These are phyloP conservation scores for Agrotis clavis DNA, from an alignment of 2,888 invertebrate genomes.

Conservation along the genomic window DNA sequence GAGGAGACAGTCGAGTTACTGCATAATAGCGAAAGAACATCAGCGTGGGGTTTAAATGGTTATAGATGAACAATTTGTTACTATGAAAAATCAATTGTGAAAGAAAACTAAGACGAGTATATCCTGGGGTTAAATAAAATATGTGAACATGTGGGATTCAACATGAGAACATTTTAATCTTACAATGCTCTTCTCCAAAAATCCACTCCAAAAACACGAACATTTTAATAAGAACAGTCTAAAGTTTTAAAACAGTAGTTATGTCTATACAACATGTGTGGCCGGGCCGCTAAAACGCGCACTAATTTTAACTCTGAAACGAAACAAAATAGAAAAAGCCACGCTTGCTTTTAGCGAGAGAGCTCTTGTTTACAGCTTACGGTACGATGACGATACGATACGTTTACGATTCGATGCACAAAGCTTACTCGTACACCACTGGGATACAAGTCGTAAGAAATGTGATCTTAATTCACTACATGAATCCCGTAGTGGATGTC, in stretches of 20 bases:
- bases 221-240: constrained; percentile 42
- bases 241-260: constrained; percentile 38
- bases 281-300: constrained; percentile 64
- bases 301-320: constrained; percentile 71
- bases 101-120: background rate
- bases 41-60: background rate
- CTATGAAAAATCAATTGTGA: background rate
- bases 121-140: too few species aligned
- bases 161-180: background rate
- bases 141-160: background rate
- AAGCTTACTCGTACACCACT: too few species aligned
- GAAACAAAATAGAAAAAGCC: constrained; percentile 71
- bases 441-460: too few species aligned
- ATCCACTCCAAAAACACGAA: constrained; percentile 12
- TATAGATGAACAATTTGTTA: background rate
- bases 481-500: too few species aligned
- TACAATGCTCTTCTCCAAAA: background rate
- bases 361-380: constrained; percentile 58
- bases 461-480: background rate
- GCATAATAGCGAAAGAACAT: background rate
- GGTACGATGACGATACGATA: constrained; percentile 54
- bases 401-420: background rate
- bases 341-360: constrained; percentile 74
- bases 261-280: constrained; percentile 40
- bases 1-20: background rate